phyloP scores from a whole-genome alignment of 2,797 vertebrate species.

The Vireo griseus region DNA sequence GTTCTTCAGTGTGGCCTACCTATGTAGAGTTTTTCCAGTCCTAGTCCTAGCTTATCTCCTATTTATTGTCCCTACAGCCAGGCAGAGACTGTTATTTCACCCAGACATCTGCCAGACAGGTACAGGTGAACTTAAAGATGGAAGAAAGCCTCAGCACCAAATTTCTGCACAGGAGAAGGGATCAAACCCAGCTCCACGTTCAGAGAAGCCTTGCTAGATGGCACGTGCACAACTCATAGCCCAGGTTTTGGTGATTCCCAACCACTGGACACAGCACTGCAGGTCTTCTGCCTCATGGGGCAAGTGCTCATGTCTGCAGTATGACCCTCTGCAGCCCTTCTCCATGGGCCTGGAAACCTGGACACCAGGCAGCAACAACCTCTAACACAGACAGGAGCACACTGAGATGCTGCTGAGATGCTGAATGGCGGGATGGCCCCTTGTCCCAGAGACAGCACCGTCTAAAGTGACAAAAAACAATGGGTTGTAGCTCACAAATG shows the following conservation, averaged over 20 bases:
- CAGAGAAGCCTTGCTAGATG: not conserved
- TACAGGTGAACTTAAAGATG: not conserved
- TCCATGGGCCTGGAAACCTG: not conserved
- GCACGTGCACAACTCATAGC: fast-evolving
- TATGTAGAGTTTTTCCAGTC: not conserved
- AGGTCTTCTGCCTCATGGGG: not conserved
- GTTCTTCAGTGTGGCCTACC: not conserved
- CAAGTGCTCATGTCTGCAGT: not conserved
- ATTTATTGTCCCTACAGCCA: not conserved
- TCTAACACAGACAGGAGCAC: fast-evolving
- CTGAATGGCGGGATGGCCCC: not conserved
- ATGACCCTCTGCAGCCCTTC: not conserved
- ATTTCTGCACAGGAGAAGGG: not conserved
- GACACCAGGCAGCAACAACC: not conserved
- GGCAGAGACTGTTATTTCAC: not conserved
- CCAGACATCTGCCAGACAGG: not conserved
- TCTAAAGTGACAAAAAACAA: not conserved
- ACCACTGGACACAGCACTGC: not conserved
- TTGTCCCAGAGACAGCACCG: not conserved
- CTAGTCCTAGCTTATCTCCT: not conserved
- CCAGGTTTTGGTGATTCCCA: not conserved
- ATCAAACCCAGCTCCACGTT: not conserved
- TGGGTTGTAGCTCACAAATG: not conserved
- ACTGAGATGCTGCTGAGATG: not conserved
- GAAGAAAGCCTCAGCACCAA: not conserved